Conservation (phyloP, 2,888 invertebrate genomes). For the Meiosimyza platycephala region DNA sequence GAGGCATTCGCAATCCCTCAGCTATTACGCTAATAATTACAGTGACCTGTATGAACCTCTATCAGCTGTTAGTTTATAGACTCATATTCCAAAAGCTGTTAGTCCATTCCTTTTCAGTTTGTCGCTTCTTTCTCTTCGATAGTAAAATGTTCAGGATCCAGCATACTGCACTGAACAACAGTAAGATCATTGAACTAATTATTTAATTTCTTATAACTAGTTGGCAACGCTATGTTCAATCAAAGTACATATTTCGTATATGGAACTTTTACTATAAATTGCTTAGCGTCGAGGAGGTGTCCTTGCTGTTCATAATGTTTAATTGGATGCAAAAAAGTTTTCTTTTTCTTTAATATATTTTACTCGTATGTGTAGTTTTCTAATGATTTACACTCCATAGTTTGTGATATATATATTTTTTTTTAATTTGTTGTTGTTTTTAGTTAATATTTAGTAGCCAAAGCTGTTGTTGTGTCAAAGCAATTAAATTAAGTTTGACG, state of each 20-base stretch:
- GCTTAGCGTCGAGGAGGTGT: conserved; percentile 22
- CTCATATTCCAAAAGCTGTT: no score
- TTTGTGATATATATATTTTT: conserved; percentile 3
- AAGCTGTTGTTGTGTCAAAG: not conserved
- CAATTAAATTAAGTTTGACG: not conserved
- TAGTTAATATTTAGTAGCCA: not conserved
- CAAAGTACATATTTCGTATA: not conserved
- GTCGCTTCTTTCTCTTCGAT: no score
- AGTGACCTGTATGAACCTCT: no score
- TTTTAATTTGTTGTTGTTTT: conserved; percentile 9
- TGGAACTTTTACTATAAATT: conserved; percentile 16
- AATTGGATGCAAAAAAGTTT: conserved; percentile 33
- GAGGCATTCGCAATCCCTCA: no score
- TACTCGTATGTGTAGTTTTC: not conserved
- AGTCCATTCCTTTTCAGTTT: no score
- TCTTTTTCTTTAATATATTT: not conserved
- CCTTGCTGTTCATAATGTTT: conserved; percentile 18
- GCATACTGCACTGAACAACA: no score
- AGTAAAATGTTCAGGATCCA: no score
- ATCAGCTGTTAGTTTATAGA: no score
- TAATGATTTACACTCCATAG: conserved; percentile 27
- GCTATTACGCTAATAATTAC: no score
- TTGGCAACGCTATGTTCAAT: conserved; percentile 12
- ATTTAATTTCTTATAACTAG: no score
- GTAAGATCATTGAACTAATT: no score